Evolutionary conservation across 2,113 vertebrate genomes (phyloP).

Genomic region (Dicaeum eximium): DNA sequence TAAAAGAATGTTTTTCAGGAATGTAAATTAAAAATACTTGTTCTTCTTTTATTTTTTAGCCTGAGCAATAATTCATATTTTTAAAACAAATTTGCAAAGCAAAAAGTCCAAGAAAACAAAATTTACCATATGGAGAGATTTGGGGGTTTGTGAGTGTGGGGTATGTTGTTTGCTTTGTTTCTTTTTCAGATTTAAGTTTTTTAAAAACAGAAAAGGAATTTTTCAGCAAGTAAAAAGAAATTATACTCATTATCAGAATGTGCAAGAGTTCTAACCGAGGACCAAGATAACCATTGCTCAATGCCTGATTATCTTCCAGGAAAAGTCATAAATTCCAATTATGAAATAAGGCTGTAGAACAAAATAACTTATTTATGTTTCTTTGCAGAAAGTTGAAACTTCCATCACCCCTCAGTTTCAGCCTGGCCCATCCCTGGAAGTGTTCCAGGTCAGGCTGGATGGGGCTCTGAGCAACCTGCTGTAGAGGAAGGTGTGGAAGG

Average conservation of each 20-base stretch:
- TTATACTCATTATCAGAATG: neutral
- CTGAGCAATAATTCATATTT: neutral
- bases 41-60: neutral
- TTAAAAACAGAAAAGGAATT: neutral
- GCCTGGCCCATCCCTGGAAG: neutral
- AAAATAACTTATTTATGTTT: neutral
- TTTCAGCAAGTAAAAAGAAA: neutral
- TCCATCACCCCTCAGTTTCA: neutral
- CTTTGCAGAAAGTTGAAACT: neutral
- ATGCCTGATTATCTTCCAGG: neutral
- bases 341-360: neutral
- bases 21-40: neutral
- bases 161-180: neutral
- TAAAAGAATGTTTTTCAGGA: accelerated
- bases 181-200: neutral
- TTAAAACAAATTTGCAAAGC: neutral
- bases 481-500: neutral
- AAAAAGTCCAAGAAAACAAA: neutral
- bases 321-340: neutral
- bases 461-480: neutral
- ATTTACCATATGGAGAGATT: neutral
- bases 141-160: neutral
- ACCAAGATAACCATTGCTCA: neutral
- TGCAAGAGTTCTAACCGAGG: neutral
- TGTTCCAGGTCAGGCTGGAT: neutral